Percentiles rank a stretch among this genome's conserved stretches.
These are phyloP conservation scores for Bovichtus variegatus DNA, from an alignment of 2,797 vertebrate species.

Conservation along the genomic window DNA sequence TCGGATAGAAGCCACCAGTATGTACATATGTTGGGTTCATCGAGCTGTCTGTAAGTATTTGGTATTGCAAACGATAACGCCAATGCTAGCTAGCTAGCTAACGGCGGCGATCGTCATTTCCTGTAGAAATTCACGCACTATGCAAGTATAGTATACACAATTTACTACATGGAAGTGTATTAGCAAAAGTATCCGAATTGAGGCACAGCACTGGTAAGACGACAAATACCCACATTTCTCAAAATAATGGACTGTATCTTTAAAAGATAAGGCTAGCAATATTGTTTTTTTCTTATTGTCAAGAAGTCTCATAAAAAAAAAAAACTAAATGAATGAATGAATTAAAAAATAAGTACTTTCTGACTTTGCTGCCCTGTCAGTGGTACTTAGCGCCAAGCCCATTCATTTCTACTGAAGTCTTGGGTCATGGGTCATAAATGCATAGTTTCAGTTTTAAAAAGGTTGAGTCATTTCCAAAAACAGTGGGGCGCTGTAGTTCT, in stretches of 20 bases:
- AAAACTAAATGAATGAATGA: slow-evolving; percentile 2
- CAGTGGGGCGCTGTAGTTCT: neutral
- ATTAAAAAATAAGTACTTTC: neutral
- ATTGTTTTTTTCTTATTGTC: neutral
- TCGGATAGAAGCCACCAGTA: no score
- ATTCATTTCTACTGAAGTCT: no score
- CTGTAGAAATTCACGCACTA: no score
- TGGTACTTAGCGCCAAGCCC: no score
- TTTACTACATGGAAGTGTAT: no score
- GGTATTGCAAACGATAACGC: no score
- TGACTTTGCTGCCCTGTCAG: neutral
- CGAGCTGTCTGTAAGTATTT: no score
- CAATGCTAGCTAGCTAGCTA: no score
- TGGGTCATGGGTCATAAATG: neutral
- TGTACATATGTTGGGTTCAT: no score
- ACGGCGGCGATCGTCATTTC: no score
- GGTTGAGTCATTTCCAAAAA: neutral
- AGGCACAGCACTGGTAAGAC: neutral
- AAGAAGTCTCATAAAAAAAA: slow-evolving; percentile 30
- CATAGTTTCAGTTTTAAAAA: neutral
- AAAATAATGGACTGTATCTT: slow-evolving; percentile 4
- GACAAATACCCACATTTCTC: slow-evolving; percentile 18
- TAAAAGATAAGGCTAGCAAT: slow-evolving; percentile 28
- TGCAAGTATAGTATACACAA: no score
- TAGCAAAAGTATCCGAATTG: no score